Evolutionary conservation across 2,888 invertebrate species (phyloP).

Genomic region (Calameuta filiformis): DNA sequence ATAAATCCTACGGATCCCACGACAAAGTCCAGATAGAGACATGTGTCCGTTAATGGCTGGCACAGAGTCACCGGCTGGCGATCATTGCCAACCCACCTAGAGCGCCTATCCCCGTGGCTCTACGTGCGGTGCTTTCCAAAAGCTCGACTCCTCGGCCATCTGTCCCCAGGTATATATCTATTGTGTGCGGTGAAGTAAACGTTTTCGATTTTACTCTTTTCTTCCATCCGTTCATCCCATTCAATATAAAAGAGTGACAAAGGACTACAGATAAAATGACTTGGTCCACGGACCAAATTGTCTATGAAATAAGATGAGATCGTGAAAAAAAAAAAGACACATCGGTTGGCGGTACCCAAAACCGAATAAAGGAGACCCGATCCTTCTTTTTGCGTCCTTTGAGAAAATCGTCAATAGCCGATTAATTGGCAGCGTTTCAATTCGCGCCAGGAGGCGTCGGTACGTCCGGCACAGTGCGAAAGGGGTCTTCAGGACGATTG

Average conservation of each 20-base stretch:
- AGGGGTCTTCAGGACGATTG: not conserved
- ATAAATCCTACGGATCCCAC: slow-evolving; percentile 25
- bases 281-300: not conserved
- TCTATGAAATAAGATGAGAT: not conserved
- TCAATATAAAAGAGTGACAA: not conserved
- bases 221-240: not conserved
- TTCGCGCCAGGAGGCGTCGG: slow-evolving; percentile 48
- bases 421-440: slow-evolving; percentile 64
- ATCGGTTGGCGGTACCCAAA: not conserved
- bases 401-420: slow-evolving; percentile 17
- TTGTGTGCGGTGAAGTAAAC: slow-evolving; percentile 32
- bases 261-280: not conserved
- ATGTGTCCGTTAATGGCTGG: slow-evolving; percentile 64
- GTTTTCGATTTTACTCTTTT: slow-evolving; percentile 43
- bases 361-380: not conserved
- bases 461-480: not conserved
- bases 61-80: slow-evolving; percentile 62
- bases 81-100: slow-evolving; percentile 63
- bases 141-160: slow-evolving; percentile 40
- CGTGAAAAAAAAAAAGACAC: not conserved
- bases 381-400: not conserved
- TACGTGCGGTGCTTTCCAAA: slow-evolving; percentile 61
- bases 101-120: slow-evolving; percentile 48
- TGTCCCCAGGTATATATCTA: slow-evolving; percentile 38
- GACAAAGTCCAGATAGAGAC: slow-evolving; percentile 58